A percentile compares a stretch with the other conserved stretches of the same genome.
phyloP scores from a whole-genome alignment of 2,113 vertebrate species.

The Excalfactoria chinensis region DNA sequence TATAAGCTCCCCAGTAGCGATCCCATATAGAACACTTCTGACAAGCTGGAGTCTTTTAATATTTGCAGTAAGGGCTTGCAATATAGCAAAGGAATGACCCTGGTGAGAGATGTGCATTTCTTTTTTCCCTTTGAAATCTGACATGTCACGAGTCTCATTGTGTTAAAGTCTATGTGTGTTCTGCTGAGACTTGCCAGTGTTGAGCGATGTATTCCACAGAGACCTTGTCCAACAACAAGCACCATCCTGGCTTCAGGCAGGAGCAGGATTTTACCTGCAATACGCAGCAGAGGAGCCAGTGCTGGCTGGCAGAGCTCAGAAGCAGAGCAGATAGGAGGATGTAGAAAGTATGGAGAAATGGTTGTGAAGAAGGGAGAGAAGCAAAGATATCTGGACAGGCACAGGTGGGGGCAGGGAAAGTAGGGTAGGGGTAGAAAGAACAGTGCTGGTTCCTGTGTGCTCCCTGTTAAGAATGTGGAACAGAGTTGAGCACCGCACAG shows the following conservation, averaged over 20 bases:
- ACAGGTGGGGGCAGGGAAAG: not conserved
- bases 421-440: not conserved
- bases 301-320: not conserved
- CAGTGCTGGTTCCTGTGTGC: fast-evolving
- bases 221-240: not conserved
- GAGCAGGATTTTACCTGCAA: not conserved
- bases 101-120: not conserved
- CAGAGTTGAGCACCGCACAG: not conserved
- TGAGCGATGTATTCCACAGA: not conserved
- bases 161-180: not conserved
- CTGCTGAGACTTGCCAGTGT: not conserved
- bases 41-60: not conserved
- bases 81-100: not conserved
- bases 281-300: not conserved
- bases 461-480: not conserved
- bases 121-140: not conserved
- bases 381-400: not conserved
- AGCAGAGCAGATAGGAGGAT: not conserved
- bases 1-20: not conserved
- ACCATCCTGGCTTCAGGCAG: not conserved
- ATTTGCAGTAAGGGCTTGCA: not conserved
- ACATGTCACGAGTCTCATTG: not conserved
- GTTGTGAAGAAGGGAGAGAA: not conserved
- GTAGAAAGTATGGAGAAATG: not conserved
- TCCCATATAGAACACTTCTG: not conserved